A percentile compares a stretch with the other conserved stretches of the same genome.
Conservation (phyloP, 2,888 invertebrate species). For the Nasonia oneida region DNA sequence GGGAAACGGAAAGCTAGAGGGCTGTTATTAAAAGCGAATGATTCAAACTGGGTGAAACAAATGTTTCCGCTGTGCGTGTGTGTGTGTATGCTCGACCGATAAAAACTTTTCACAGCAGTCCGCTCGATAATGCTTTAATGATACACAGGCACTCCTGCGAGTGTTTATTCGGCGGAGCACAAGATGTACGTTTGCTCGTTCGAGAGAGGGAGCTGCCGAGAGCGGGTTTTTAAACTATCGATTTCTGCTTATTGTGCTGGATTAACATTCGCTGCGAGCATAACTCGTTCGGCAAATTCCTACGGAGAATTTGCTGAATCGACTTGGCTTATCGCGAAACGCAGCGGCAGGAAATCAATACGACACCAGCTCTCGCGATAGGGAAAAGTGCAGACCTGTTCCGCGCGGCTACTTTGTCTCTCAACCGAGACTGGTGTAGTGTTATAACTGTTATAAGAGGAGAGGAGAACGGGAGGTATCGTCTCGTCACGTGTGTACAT, state of each 20-base stretch:
- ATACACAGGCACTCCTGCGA: not conserved
- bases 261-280: not conserved
- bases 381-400: not conserved
- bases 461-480: not conserved
- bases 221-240: not conserved
- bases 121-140: slow-evolving; percentile 22
- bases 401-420: not conserved
- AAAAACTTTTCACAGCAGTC: slow-evolving; percentile 27
- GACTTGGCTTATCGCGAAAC: not conserved
- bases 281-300: not conserved
- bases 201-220: not conserved
- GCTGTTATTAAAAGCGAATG: slow-evolving; percentile 34
- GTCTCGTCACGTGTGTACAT: no score
- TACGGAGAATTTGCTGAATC: not conserved
- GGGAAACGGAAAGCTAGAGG: not conserved
- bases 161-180: not conserved
- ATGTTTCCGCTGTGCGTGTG: slow-evolving; percentile 6
- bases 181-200: not conserved
- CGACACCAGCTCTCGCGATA: not conserved
- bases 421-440: not conserved
- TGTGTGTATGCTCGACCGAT: not conserved
- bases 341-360: no score
- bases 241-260: slow-evolving; percentile 3
- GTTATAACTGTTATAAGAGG: not conserved
- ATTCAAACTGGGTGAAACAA: slow-evolving; percentile 25